These are phyloP conservation scores for Grapholita molesta DNA, from an alignment of 1,140 invertebrate genomes.

Conservation along the genomic window DNA sequence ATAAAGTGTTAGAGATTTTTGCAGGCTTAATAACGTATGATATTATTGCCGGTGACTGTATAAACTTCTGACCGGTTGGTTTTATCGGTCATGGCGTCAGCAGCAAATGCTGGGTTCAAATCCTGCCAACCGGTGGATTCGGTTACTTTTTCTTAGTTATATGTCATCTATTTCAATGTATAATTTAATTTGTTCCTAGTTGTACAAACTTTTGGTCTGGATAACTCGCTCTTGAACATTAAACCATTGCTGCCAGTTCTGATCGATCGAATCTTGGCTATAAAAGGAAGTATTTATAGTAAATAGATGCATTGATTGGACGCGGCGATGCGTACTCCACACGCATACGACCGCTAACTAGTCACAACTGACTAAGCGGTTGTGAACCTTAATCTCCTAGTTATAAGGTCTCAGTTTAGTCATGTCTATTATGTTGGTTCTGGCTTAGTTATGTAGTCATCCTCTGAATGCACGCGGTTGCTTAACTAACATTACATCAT, in stretches of 20 bases:
- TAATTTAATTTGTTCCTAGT: too few species aligned
- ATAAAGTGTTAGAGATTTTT: too few species aligned
- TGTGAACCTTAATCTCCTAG: not conserved
- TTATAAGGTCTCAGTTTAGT: not conserved
- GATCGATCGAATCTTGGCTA: not conserved
- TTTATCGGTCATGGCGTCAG: too few species aligned
- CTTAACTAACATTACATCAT: constrained; percentile 13
- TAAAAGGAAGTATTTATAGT: not conserved
- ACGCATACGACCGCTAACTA: not conserved
- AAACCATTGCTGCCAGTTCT: not conserved
- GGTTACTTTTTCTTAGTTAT: too few species aligned
- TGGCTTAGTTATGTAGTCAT: not conserved
- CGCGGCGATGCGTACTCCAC: not conserved
- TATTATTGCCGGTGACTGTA: too few species aligned
- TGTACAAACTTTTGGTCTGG: too few species aligned
- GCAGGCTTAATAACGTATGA: too few species aligned
- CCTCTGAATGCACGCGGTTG: constrained; percentile 3
- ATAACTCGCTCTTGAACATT: too few species aligned
- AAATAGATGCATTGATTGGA: not conserved
- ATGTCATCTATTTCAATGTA: too few species aligned
- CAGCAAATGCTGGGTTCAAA: too few species aligned
- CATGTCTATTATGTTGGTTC: not conserved
- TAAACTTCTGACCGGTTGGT: too few species aligned
- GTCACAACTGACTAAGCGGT: not conserved
- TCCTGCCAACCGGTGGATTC: too few species aligned